phyloP scores from a whole-genome alignment of 2,888 invertebrate species.

The Biston stratarius region DNA sequence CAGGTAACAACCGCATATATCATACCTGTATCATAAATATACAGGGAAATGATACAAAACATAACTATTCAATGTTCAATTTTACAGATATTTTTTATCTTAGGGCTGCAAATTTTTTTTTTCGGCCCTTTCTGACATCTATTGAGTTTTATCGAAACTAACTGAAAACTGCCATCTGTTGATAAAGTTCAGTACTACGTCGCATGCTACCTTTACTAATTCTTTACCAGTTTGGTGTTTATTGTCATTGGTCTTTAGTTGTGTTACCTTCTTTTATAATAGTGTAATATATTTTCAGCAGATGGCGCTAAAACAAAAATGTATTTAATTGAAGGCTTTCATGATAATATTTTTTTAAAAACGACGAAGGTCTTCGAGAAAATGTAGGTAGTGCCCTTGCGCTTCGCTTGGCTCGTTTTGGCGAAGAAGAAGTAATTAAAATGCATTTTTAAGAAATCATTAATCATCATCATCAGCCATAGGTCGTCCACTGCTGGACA shows the following conservation, averaged over 20 bases:
- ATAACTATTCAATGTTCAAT: neutral
- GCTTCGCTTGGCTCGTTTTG: too few species aligned
- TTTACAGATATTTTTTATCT: neutral
- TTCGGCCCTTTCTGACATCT: constrained; percentile 28
- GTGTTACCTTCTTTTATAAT: neutral
- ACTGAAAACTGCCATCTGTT: constrained; percentile 27
- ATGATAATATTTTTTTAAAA: neutral
- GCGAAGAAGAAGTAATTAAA: too few species aligned
- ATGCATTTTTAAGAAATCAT: too few species aligned
- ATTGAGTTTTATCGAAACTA: constrained; percentile 5
- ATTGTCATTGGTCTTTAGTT: neutral
- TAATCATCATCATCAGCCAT: too few species aligned
- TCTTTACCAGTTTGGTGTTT: neutral
- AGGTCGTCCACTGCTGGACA: too few species aligned
- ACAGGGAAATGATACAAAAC: too few species aligned
- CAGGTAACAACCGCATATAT: too few species aligned
- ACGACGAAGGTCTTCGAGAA: too few species aligned
- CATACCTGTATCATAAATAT: too few species aligned
- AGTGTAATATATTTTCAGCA: neutral
- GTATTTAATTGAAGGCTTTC: neutral
- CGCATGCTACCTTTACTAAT: too few species aligned
- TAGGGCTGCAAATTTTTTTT: neutral
- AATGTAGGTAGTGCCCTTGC: too few species aligned
- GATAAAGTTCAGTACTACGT: constrained; percentile 1
- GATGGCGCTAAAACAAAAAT: constrained; percentile 20